Conservation (phyloP, 2,797 vertebrate species). For the Argya squamiceps region DNA sequence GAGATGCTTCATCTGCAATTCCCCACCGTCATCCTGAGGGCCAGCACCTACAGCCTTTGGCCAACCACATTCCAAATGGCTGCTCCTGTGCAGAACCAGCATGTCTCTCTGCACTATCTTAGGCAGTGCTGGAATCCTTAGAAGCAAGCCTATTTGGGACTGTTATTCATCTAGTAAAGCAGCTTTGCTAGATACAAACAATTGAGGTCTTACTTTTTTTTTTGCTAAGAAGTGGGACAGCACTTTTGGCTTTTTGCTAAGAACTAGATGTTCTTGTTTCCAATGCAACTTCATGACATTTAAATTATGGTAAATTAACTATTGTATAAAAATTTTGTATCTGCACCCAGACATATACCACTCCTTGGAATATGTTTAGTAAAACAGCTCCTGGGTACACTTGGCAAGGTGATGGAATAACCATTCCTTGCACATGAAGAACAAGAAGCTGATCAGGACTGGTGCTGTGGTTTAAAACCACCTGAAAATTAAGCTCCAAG, state of each 20-base stretch:
- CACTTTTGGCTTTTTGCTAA: neutral
- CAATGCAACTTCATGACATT: rapidly evolving
- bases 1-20: neutral
- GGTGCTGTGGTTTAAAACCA: neutral
- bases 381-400: neutral
- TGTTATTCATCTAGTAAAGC: neutral
- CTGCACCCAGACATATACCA: neutral
- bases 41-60: neutral
- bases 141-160: neutral
- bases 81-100: neutral
- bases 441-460: neutral
- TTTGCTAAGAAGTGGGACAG: neutral
- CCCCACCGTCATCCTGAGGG: neutral
- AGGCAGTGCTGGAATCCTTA: neutral
- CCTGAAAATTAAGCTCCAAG: neutral
- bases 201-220: neutral
- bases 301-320: neutral
- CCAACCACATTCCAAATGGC: neutral
- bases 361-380: neutral
- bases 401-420: neutral
- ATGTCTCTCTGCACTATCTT: neutral
- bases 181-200: neutral
- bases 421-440: neutral
- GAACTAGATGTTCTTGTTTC: neutral
- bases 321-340: neutral